These are phyloP conservation scores for Aradophagus sp. DNA, from an alignment of 1,140 invertebrate genomes.

Conservation along the genomic window DNA sequence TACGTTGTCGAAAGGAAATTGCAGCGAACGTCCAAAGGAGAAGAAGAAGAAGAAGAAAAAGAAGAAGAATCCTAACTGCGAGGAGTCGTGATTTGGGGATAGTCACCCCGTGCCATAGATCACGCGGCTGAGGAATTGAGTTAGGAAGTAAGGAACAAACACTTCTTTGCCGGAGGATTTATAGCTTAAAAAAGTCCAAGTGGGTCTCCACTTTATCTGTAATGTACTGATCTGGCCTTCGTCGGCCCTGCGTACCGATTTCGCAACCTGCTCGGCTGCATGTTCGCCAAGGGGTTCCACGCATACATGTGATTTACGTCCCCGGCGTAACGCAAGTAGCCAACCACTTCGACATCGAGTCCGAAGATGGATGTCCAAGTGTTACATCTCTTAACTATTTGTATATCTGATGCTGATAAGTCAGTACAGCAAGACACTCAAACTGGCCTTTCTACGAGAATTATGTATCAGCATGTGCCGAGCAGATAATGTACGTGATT, in stretches of 20 bases:
- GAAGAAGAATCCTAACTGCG: slow-evolving; percentile 31
- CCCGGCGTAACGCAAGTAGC: slow-evolving; percentile 31
- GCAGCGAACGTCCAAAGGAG: slow-evolving; percentile 13
- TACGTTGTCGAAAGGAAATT: slow-evolving; percentile 15
- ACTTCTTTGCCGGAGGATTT: slow-evolving; percentile 71
- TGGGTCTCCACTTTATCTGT: slow-evolving; percentile 74
- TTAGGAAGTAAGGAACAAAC: slow-evolving; percentile 76
- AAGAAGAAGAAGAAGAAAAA: slow-evolving; percentile 43
- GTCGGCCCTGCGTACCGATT: slow-evolving; percentile 61
- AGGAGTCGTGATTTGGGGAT: slow-evolving; percentile 68
- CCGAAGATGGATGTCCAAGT: slow-evolving; percentile 42
- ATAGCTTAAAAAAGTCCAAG: slow-evolving; percentile 74
- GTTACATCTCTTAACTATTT: slow-evolving; percentile 45
- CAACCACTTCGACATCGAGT: slow-evolving; percentile 18
- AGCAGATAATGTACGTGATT: slow-evolving; percentile 17
- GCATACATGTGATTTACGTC: slow-evolving; percentile 68
- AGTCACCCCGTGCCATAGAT: slow-evolving; percentile 68
- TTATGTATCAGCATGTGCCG: slow-evolving; percentile 29
- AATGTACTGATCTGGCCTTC: slow-evolving; percentile 75
- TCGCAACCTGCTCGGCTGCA: slow-evolving; percentile 56
- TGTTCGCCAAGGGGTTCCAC: slow-evolving; percentile 58
- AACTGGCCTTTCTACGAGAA: slow-evolving; percentile 21
- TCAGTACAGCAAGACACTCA: slow-evolving; percentile 21
- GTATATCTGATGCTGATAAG: slow-evolving; percentile 50
- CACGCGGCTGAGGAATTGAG: slow-evolving; percentile 73